phyloP scores from a whole-genome alignment of 1,140 invertebrate genomes.

The Drosophila cardini region DNA sequence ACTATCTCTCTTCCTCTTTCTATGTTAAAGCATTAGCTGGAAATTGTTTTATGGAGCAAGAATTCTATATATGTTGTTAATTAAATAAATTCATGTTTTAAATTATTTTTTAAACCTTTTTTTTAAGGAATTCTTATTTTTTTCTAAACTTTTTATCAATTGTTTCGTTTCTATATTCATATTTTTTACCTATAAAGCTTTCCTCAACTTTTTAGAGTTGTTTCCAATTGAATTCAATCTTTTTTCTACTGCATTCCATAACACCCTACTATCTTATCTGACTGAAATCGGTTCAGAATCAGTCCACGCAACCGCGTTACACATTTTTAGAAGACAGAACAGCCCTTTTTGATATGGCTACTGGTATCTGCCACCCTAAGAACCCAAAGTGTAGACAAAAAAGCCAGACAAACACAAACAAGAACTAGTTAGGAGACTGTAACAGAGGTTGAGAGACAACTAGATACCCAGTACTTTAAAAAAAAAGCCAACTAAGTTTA shows the following conservation, averaged over 20 bases:
- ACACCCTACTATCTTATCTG: conserved; percentile 47
- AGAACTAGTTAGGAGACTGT: conserved; percentile 1
- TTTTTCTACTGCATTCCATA: conserved; percentile 36
- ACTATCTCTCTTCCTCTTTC: background rate
- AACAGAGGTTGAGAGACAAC: background rate
- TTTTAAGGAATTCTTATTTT: background rate
- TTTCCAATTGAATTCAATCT: conserved; percentile 17
- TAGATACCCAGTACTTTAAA: conserved; percentile 13
- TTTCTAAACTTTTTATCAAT: background rate
- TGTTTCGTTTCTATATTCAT: background rate
- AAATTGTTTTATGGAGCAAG: conserved; percentile 39
- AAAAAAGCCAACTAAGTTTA: too few species aligned
- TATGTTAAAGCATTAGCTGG: conserved; percentile 58
- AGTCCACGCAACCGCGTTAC: conserved; percentile 61
- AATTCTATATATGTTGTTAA: background rate
- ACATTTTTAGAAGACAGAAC: conserved; percentile 9
- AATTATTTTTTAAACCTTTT: background rate
- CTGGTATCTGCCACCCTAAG: conserved; percentile 26
- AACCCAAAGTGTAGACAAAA: conserved; percentile 1
- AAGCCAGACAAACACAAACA: conserved; percentile 2
- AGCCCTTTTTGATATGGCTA: conserved; percentile 33
- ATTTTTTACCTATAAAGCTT: too few species aligned
- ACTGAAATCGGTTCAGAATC: conserved; percentile 21
- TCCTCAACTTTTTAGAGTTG: too few species aligned
- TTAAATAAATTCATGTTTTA: background rate